A percentile compares a stretch with the other conserved stretches of the same genome.
Evolutionary conservation across 2,888 invertebrate genomes (phyloP).

Genomic region (Barypeithes pellucidus): DNA sequence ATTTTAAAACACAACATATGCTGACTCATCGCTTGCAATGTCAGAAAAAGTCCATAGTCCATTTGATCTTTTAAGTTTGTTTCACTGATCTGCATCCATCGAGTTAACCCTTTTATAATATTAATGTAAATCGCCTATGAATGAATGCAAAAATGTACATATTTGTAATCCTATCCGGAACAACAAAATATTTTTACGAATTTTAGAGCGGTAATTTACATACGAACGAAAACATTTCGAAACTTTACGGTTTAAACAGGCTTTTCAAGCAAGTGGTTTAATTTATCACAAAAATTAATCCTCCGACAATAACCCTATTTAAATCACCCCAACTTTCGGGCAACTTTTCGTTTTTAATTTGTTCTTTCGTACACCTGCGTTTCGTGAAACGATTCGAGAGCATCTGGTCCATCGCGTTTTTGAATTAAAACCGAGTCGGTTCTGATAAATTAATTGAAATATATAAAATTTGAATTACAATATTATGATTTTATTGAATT

Average conservation of each 20-base stretch:
- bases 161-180: background rate
- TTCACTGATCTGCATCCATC: too few relatives aligned
- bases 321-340: conserved; percentile 9
- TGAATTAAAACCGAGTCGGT: background rate
- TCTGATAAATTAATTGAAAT: conserved; percentile 5
- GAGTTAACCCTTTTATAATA: too few relatives aligned
- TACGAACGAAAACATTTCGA: background rate
- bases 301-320: conserved; percentile 10
- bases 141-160: background rate
- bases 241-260: background rate
- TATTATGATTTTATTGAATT: background rate
- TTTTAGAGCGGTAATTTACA: background rate
- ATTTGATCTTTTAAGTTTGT: too few relatives aligned
- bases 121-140: too few relatives aligned
- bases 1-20: too few relatives aligned
- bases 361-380: conserved; percentile 12
- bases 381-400: background rate
- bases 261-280: background rate
- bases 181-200: background rate
- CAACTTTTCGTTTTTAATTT: conserved; percentile 20
- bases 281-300: conserved; percentile 21
- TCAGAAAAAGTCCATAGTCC: too few relatives aligned
- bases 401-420: conserved; percentile 6
- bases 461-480: conserved; percentile 7
- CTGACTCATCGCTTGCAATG: too few relatives aligned